Base-by-base conservation (phyloP, 1,140 invertebrate genomes). In the Bradysia coprophila region DNA sequence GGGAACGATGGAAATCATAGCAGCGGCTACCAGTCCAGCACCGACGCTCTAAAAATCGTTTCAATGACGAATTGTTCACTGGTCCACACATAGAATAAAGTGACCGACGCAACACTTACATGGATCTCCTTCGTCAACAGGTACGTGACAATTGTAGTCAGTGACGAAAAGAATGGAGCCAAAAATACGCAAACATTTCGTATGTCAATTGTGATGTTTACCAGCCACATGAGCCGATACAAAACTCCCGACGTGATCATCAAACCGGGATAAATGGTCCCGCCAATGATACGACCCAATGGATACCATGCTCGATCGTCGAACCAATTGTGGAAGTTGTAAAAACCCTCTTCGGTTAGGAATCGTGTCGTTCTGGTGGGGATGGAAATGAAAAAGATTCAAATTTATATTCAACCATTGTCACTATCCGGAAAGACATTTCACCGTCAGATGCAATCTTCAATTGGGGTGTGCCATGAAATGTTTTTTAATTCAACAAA, bases 291-390 rank as follows among this genome's bases (percentile, higher is more conserved):
- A 64, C 93, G 77, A 10, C 93, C 92, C 22, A 97, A 65, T 1
- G 92, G 92, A 69, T 97, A 98, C 94, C 94, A 98, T 55, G 93
- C 93, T 63, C 90, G 62, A 60, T 97, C 93, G 72, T 98, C 93
- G 72, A 97, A 98, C 93, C 93, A 98, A 63, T 98, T 98, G 61
- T 96, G 90, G 63, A 98, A 97, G 45, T 79, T 83, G 64, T 97
- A 98, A 62, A 96, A 97, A 2, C 93, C 94, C 67, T 97, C 81
- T 62, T 97, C 91, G 3, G 89, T 76, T 41, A 98, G 66, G 61
- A 79, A 97, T 49, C 88, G 79, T 10, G 94, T 98, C 28, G 93
- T 33, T 21, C 9, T n/a, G n/a, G n/a, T n/a, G n/a, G n/a, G n/a
- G n/a, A n/a, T 4, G 16, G 4, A 43, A 15, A 21, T 23, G 37